Percentiles rank a stretch among this genome's conserved stretches.
These are phyloP conservation scores for Falcaria lacertinaria DNA, from an alignment of 2,888 invertebrate genomes.

Conservation along the genomic window DNA sequence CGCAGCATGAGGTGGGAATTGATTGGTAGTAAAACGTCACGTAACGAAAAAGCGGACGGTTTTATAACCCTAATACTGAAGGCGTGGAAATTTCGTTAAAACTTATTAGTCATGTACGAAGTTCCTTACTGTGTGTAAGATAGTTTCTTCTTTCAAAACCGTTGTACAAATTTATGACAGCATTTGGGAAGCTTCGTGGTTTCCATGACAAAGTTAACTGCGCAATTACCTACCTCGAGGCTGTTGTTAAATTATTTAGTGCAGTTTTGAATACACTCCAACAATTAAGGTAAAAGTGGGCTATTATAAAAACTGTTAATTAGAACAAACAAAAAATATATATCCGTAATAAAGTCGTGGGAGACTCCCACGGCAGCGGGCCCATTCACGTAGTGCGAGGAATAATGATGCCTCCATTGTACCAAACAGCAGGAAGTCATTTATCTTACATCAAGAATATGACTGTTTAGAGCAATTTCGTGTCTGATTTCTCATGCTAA, in stretches of 20 bases:
- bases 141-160: too few relatives aligned
- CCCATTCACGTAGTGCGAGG: conserved; percentile 58
- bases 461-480: conserved; percentile 77
- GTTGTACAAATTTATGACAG: too few relatives aligned
- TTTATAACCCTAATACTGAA: too few relatives aligned
- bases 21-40: too few relatives aligned
- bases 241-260: conserved; percentile 23
- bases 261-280: conserved; percentile 32
- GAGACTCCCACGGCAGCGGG: conserved; percentile 70
- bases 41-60: too few relatives aligned
- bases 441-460: conserved; percentile 80
- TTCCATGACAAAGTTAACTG: too few relatives aligned
- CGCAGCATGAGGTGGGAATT: too few relatives aligned
- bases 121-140: too few relatives aligned
- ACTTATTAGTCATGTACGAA: too few relatives aligned
- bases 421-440: conserved; percentile 73
- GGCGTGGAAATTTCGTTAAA: too few relatives aligned
- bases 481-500: conserved; percentile 73
- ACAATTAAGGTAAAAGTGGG: conserved; percentile 76
- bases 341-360: conserved; percentile 77
- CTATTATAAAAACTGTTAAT: conserved; percentile 76
- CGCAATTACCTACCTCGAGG: conserved; percentile 3
- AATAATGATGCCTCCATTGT: conserved; percentile 78
- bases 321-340: conserved; percentile 76
- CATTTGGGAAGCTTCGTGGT: too few relatives aligned